phyloP scores from a whole-genome alignment of 2,797 vertebrate genomes.

The Schizopygopsis pylzovi region DNA sequence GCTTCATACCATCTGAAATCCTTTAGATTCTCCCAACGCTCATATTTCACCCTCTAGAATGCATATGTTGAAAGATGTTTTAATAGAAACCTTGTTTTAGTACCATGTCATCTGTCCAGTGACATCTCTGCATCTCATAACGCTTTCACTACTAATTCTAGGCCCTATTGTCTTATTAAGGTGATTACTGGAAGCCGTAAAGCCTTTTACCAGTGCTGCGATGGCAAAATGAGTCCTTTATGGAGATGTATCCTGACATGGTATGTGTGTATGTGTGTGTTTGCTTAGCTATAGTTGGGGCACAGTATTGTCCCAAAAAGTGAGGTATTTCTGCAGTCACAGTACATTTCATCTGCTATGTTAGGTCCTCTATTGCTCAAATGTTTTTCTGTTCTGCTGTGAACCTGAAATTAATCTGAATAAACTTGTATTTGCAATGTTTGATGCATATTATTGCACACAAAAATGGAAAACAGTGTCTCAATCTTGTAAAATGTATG shows the following conservation, averaged over 20 bases:
- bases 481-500: not conserved
- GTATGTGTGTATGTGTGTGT: not conserved
- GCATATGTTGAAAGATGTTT: constrained; percentile 48
- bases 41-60: constrained; percentile 53
- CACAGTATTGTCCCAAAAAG: not conserved
- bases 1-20: constrained; percentile 63
- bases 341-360: not conserved
- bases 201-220: not conserved
- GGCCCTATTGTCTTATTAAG: not conserved
- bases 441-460: not conserved
- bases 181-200: not conserved
- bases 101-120: constrained; percentile 4
- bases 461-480: not conserved
- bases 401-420: not conserved
- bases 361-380: not conserved
- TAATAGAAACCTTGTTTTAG: constrained; percentile 45
- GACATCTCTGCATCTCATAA: constrained; percentile 4
- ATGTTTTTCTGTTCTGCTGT: not conserved
- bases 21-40: constrained; percentile 69
- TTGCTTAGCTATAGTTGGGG: not conserved
- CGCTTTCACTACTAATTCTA: constrained; percentile 1
- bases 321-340: not conserved
- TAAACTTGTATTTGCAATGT: not conserved
- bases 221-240: not conserved
- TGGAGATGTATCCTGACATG: not conserved